These are phyloP conservation scores for Cephalopterus ornatus DNA, from an alignment of 2,113 vertebrate genomes.

Conservation along the genomic window DNA sequence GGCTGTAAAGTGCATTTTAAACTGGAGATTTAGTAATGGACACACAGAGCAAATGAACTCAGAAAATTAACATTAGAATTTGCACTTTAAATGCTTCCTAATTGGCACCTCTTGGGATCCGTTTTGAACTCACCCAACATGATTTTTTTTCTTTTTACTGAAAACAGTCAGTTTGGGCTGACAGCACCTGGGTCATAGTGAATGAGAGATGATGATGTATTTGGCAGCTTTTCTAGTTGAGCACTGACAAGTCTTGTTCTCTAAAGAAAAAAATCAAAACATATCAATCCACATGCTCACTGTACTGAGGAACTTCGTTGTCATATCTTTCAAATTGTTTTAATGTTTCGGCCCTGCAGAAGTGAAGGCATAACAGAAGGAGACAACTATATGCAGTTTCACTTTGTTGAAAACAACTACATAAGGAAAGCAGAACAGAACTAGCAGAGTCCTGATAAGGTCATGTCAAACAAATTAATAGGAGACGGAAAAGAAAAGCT, in stretches of 20 bases:
- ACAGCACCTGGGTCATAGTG: conserved; percentile 61
- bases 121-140: background rate
- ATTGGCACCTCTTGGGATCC: conserved; percentile 32
- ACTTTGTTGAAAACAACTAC: conserved; percentile 50
- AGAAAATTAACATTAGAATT: conserved; percentile 52
- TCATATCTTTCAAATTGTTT: conserved; percentile 62
- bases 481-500: background rate
- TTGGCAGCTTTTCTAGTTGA: conserved; percentile 57
- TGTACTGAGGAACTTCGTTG: conserved; percentile 58
- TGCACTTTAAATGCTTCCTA: conserved; percentile 40
- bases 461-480: conserved; percentile 47
- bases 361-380: conserved; percentile 48
- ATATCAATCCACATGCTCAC: conserved; percentile 61
- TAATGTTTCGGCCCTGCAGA: conserved; percentile 36
- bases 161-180: conserved; percentile 56
- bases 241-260: conserved; percentile 66
- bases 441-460: conserved; percentile 57
- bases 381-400: conserved; percentile 64
- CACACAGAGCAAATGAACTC: background rate
- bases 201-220: conserved; percentile 56
- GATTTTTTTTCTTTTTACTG: conserved; percentile 51
- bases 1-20: background rate
- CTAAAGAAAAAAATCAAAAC: conserved; percentile 64
- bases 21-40: background rate
- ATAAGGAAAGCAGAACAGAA: conserved; percentile 29